Base-by-base conservation (phyloP, 2,888 invertebrate species). In the Cyclophora punctaria region DNA sequence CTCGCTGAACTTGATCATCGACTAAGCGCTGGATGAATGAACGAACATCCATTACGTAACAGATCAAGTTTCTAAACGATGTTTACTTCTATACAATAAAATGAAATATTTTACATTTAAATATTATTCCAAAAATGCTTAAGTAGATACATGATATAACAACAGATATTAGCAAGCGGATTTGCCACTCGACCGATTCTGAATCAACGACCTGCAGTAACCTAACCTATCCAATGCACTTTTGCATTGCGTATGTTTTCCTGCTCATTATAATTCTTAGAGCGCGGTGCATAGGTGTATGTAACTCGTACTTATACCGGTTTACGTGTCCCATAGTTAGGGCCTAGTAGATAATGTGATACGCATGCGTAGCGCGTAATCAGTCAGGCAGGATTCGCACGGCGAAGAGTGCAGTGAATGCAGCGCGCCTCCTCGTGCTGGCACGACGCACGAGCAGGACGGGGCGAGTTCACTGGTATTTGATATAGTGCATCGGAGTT, bases 401-500 rank as follows among this genome's bases (percentile, higher is more conserved):
- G 84, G 75, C 73, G 76, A 68, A 64, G 71, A 77, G 73, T 76
- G 78, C 80, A 76, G 67, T 64, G 75, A 71, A 78, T 80, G 83
- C 83, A 77, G 63, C 63, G 64, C 68, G 59, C 73, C 20, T 20
- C 20, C 20, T 20, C 20, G 20, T 20, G 20, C 20, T 20, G 75
- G 75, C 79, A 85, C 78, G 80, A 69, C 58, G 84, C 69, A 76
- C 62, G 79, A 87, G 77, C 60, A 75, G 64, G 86, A 86, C 72
- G 60, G 67, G 69, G 73, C 67, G 80, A 83, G 86, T 89, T 89
- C 89, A 89, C 83, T 86, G 89, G 85, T 87, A 87, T 87, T 87
- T 85, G 85, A 89, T 87, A 84, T 88, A 87, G 86, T 88, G 84
- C 88, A 89, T 71, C 69, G 70, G 78, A 86, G 88, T 89, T 89